Percentiles rank a stretch among this genome's conserved stretches.
Conservation (phyloP, 1,140 invertebrate genomes). For the Eupristina koningsbergeri region DNA sequence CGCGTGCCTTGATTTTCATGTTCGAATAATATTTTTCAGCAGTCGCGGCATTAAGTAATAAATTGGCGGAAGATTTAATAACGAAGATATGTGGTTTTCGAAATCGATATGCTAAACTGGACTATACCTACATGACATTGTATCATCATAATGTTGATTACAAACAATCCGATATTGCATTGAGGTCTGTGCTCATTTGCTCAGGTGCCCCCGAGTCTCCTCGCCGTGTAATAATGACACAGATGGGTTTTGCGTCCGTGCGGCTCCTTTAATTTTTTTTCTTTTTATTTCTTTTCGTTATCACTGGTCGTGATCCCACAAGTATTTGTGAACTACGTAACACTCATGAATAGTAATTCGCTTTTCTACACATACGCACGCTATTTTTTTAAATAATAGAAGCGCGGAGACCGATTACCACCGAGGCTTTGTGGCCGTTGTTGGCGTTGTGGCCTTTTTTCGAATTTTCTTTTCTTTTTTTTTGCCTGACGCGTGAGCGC, state of each 20-base stretch:
- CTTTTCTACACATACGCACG: neutral
- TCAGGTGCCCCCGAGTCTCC: slow-evolving; percentile 1
- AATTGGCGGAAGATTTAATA: neutral
- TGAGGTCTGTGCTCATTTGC: slow-evolving; percentile 10
- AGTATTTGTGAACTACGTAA: slow-evolving; percentile 13
- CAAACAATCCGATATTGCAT: slow-evolving; percentile 4
- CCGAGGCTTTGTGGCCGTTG: neutral
- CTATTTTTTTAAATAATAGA: slow-evolving; percentile 38
- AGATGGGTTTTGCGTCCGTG: neutral
- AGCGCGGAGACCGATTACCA: slow-evolving; percentile 4
- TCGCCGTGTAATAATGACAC: slow-evolving; percentile 21
- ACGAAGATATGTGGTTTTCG: no score
- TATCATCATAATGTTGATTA: neutral
- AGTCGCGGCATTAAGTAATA: neutral
- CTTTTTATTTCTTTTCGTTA: neutral
- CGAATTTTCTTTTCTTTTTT: no score
- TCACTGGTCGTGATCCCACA: slow-evolving; percentile 24
- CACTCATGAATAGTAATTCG: slow-evolving; percentile 4
- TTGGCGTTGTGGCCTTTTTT: neutral
- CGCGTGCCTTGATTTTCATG: neutral
- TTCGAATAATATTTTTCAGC: neutral
- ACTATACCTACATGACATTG: neutral
- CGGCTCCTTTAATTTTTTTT: slow-evolving; percentile 19
- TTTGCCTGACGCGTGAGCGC: neutral
- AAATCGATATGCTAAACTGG: neutral